Evolutionary conservation across 2,888 invertebrate species (phyloP).

Genomic region (Neuroscelio doddi): DNA sequence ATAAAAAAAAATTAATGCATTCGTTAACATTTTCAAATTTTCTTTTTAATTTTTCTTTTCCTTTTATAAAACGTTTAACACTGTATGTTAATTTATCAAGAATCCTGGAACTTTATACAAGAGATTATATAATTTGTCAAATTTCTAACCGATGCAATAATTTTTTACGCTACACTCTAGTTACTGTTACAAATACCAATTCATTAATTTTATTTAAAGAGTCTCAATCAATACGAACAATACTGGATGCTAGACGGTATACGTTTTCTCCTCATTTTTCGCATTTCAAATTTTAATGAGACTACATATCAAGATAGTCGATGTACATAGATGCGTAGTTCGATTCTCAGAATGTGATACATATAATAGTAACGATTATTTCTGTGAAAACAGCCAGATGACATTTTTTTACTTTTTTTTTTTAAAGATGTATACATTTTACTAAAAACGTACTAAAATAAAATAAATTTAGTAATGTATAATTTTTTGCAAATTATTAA

Average conservation of each 20-base stretch:
- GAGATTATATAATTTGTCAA: constrained; percentile 4
- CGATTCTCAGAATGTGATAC: not conserved
- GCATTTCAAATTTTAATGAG: not conserved
- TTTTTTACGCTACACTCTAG: not conserved
- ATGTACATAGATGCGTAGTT: too few relatives aligned
- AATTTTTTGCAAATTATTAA: too few relatives aligned
- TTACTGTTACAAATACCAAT: not conserved
- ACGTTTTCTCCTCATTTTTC: not conserved
- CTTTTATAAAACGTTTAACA: too few relatives aligned
- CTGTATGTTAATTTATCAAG: too few relatives aligned
- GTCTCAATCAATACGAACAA: not conserved
- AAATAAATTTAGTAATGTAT: too few relatives aligned
- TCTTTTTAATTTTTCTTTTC: not conserved
- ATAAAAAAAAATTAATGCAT: not conserved
- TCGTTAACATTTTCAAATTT: not conserved
- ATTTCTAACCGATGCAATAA: not conserved
- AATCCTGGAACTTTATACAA: not conserved
- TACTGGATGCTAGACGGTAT: not conserved
- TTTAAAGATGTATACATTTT: too few relatives aligned
- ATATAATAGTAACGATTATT: too few relatives aligned
- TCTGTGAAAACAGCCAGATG: not conserved
- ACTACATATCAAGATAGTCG: not conserved
- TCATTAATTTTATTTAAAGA: not conserved
- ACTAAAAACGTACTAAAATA: too few relatives aligned
- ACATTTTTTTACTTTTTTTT: too few relatives aligned